Conservation (phyloP, 2,888 invertebrate genomes). For the Campoletis raptor region DNA sequence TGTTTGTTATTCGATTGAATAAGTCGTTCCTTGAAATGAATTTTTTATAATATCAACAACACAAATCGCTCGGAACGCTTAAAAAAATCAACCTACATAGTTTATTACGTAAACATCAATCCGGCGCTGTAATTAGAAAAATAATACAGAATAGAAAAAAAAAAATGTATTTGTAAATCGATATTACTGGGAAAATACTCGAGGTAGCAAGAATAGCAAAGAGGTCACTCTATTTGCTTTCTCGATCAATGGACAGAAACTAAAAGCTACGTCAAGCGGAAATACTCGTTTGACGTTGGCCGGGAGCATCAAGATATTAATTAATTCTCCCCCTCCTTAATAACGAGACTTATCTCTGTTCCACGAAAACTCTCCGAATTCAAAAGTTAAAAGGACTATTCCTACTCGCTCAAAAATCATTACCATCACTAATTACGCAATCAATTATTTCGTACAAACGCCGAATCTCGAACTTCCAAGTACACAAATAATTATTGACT, state of each 20-base stretch:
- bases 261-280: constrained; percentile 37
- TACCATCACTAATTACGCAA: not conserved
- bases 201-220: constrained; percentile 26
- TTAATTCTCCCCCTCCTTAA: constrained; percentile 5
- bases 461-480: not conserved
- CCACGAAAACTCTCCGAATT: not conserved
- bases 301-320: constrained; percentile 19
- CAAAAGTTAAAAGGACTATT: not conserved
- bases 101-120: not conserved
- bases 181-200: constrained; percentile 38
- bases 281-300: constrained; percentile 37
- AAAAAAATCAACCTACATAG: not conserved
- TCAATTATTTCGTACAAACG: not conserved
- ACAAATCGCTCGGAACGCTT: not conserved
- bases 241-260: constrained; percentile 43
- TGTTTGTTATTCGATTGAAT: not conserved
- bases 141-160: constrained; percentile 6
- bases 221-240: constrained; percentile 32
- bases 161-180: constrained; percentile 16
- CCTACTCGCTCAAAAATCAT: not conserved
- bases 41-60: not conserved
- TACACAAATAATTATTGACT: not conserved
- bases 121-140: constrained; percentile 15
- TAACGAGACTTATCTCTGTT: constrained; percentile 10
- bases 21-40: not conserved